Evolutionary conservation across 2,797 vertebrate species (phyloP).

Genomic region (Melanotaenia trifasciata): DNA sequence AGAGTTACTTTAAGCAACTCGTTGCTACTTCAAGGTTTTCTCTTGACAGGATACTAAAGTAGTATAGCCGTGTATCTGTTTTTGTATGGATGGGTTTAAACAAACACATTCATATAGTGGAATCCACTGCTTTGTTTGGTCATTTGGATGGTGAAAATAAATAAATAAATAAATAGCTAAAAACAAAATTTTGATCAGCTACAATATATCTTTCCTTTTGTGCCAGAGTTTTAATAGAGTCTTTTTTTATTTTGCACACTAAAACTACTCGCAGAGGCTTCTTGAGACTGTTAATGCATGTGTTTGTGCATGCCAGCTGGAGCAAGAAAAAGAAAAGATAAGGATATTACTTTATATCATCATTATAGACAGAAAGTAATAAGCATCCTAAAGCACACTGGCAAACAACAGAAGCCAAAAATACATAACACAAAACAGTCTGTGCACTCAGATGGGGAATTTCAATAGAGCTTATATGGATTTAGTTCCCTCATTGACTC

Average conservation of each 20-base stretch:
- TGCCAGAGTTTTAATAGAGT: conserved; percentile 26
- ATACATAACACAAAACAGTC: conserved; percentile 71
- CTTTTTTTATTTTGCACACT: neutral
- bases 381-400: conserved; percentile 64
- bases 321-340: conserved; percentile 25
- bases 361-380: conserved; percentile 70
- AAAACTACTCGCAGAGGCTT: conserved; percentile 15
- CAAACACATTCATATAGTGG: conserved; percentile 4
- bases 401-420: conserved; percentile 73
- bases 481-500: conserved; percentile 68
- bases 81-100: conserved; percentile 10
- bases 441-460: conserved; percentile 64
- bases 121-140: conserved; percentile 9
- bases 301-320: conserved; percentile 37
- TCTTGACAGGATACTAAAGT: conserved; percentile 40
- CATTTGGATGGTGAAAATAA: neutral
- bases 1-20: conserved; percentile 59
- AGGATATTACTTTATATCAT: conserved; percentile 67
- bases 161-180: neutral
- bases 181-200: neutral
- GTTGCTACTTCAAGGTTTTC: conserved; percentile 19
- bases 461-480: conserved; percentile 76
- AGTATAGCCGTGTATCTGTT: conserved; percentile 16
- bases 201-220: conserved; percentile 10
- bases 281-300: conserved; percentile 22